Conservation (phyloP, 2,797 vertebrate species). For the Crax fasciolata region DNA sequence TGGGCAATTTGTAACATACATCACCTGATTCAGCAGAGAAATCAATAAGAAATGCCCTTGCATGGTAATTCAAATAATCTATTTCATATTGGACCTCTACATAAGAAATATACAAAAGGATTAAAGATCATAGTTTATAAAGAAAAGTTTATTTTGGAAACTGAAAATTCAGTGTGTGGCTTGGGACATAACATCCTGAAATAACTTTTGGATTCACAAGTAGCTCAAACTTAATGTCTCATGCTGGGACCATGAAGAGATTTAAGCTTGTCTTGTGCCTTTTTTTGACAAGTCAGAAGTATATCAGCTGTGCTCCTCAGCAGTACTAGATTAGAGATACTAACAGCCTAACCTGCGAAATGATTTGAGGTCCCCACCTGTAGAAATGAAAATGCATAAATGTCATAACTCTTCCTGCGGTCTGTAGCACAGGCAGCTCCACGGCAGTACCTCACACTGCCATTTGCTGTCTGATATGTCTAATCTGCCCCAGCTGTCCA, state of each 20-base stretch:
- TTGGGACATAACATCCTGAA: not conserved
- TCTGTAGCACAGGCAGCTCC: conserved; percentile 66
- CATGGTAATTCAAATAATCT: not conserved
- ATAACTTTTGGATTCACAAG: conserved; percentile 74
- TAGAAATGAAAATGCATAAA: conserved; percentile 86
- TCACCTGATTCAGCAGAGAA: not conserved
- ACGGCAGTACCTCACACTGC: conserved; percentile 77
- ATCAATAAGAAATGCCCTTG: not conserved
- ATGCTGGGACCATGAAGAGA: conserved; percentile 78
- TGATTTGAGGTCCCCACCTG: conserved; percentile 84
- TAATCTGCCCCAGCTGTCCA: conserved; percentile 81
- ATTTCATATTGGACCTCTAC: not conserved
- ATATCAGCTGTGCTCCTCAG: conserved; percentile 79
- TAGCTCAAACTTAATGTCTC: conserved; percentile 73
- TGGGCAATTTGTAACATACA: not conserved
- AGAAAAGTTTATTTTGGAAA: conserved; percentile 25
- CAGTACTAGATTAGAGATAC: conserved; percentile 81
- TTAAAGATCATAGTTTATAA: not conserved
- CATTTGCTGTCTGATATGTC: conserved; percentile 72
- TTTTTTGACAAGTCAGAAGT: conserved; percentile 76
- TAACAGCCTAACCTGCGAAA: conserved; percentile 59
- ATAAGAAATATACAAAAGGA: not conserved
- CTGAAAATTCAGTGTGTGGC: not conserved
- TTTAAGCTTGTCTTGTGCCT: conserved; percentile 73
- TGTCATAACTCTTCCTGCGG: conserved; percentile 82